These are phyloP conservation scores for Litoditis marina DNA, from an alignment of 2,888 invertebrate species.

Conservation along the genomic window DNA sequence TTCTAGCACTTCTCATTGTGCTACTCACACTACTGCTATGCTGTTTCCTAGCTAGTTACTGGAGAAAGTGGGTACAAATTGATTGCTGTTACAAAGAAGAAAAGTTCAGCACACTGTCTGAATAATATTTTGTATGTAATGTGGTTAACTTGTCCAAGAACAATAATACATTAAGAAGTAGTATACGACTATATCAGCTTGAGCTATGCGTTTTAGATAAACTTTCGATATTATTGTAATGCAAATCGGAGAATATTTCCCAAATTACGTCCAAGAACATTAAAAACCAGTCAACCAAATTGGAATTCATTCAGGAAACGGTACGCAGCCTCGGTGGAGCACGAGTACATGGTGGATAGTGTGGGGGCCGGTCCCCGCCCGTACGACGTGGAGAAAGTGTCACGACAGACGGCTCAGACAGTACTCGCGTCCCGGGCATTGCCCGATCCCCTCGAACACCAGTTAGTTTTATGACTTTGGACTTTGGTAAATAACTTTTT, in stretches of 20 bases:
- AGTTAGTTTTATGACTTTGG: too few species aligned
- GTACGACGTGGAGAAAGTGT: constrained; percentile 57
- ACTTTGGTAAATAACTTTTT: too few species aligned
- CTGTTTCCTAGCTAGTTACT: constrained; percentile 11
- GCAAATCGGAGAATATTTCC: not conserved
- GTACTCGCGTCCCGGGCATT: constrained; percentile 43
- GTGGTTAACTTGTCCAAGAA: too few species aligned
- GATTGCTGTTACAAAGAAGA: too few species aligned
- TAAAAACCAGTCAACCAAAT: too few species aligned
- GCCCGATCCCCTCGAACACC: constrained; percentile 46
- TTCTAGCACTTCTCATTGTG: constrained; percentile 18
- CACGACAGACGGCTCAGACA: constrained; percentile 53
- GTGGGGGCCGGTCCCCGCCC: constrained; percentile 52
- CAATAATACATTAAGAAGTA: too few species aligned
- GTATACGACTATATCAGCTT: too few species aligned
- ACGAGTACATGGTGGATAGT: constrained; percentile 57
- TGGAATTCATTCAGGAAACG: constrained; percentile 12
- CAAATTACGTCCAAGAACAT: too few species aligned
- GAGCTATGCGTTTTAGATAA: too few species aligned
- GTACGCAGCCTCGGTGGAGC: constrained; percentile 8
- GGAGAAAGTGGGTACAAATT: constrained; percentile 20
- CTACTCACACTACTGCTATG: constrained; percentile 9
- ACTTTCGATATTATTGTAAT: too few species aligned
- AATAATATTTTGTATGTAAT: too few species aligned
- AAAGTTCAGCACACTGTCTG: too few species aligned